A percentile compares a stretch with the other conserved stretches of the same genome.
phyloP scores from a whole-genome alignment of 2,797 vertebrate genomes.

The Peromyscus attwateri region DNA sequence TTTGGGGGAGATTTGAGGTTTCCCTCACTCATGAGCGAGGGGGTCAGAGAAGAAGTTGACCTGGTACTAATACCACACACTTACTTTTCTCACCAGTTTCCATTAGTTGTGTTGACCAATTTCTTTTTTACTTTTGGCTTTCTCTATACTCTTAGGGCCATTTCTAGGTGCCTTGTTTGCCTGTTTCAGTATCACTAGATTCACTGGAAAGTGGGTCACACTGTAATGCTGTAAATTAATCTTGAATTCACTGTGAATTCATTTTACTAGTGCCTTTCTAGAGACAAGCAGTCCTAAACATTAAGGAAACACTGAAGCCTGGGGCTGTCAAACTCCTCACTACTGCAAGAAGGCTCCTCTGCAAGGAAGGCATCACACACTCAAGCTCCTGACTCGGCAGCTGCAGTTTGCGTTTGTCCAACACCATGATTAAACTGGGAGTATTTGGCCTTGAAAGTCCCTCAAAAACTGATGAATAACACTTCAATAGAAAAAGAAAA shows the following conservation, averaged over 20 bases:
- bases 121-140: background rate
- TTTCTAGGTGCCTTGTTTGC: background rate
- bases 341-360: no score
- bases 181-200: background rate
- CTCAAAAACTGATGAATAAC: background rate
- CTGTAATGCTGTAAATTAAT: background rate
- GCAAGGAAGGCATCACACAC: rapidly evolving
- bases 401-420: background rate
- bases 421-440: background rate
- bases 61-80: background rate
- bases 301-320: no score
- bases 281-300: background rate
- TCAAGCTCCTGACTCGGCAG: no score
- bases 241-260: background rate
- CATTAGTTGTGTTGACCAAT: background rate
- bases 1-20: rapidly evolving
- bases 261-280: background rate
- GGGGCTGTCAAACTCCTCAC: no score
- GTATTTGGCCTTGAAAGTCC: background rate
- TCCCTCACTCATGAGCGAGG: background rate
- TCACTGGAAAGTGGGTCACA: background rate
- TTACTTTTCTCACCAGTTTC: background rate
- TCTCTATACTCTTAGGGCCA: background rate
- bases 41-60: rapidly evolving
- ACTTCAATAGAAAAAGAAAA: background rate